Base-by-base conservation (phyloP, 2,888 invertebrate species). In the Amphipoea oculea region DNA sequence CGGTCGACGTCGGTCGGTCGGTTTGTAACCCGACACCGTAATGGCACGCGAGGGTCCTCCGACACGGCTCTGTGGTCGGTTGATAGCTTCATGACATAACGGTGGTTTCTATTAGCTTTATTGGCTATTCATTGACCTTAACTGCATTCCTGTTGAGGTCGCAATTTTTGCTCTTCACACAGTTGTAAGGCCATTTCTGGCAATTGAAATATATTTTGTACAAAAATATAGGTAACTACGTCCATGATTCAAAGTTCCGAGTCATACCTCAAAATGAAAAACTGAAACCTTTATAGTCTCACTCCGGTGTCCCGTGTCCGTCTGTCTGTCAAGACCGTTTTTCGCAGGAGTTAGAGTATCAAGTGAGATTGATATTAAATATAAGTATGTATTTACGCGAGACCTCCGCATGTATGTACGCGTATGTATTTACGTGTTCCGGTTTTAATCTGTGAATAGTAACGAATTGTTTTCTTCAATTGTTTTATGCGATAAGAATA, bases 11-110 rank as follows among this genome's bases (percentile, higher is more conserved):
- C 42, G 48, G 42, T 57, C 75, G 80, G 80, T 36, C 40, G 45
- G 69, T 62, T 29, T 71, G 89, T 86, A 86, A 89, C 81, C 68
- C 73, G 81, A 88, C 87, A 83, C 89, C 80, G 82, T 87, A 88
- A 86, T 87, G 82, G 81, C 66, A 20, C 20, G 68, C 36, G 65
- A 82, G 83, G 42, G 74, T 76, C 65, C 86, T 88, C 54, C 54
- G 78, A 45, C 73, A 69, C 68, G 86, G 68, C 76, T 78, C 48
- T 42, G 65, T 78, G 80, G 66, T 73, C 68, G 20, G 20, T 62
- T 69, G 67, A 81, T 84, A 51, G 76, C 51, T 67, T 79, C 62
- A 42, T 81, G 62, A 75, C 74, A 72, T 84, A 82, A n/a, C 83
- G 57, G 85, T 73, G 45, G 23, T 60, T 6, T 14, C 40, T n/a